Percentiles rank a stretch among this genome's conserved stretches.
Evolutionary conservation across 2,113 vertebrate species (phyloP).

Genomic region (Phocoena phocoena): DNA sequence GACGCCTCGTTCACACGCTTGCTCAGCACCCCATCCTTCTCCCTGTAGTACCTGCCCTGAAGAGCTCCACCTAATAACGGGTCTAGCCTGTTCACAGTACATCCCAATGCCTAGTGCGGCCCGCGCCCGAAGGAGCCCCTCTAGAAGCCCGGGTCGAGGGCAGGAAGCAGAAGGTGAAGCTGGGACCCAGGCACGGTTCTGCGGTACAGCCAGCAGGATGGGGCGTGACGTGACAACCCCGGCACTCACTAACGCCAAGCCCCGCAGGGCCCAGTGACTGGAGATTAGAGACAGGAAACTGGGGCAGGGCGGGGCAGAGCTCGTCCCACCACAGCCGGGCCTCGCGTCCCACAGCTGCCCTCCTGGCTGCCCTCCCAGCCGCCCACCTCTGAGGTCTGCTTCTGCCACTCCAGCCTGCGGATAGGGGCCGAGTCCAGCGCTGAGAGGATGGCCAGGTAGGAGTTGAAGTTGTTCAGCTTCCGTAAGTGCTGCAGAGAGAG

Average conservation of each 20-base stretch:
- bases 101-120: accelerated
- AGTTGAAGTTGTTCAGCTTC: conserved; percentile 99
- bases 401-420: conserved; percentile 98
- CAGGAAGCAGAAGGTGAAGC: not conserved
- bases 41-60: not conserved
- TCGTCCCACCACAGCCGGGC: not conserved
- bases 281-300: not conserved
- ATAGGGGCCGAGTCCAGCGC: conserved; percentile 98
- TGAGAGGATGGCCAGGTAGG: conserved; percentile 98
- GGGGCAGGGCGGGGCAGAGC: not conserved
- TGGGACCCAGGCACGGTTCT: accelerated
- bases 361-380: not conserved
- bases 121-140: accelerated
- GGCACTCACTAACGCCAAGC: accelerated
- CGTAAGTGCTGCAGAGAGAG: conserved; percentile 90
- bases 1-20: accelerated
- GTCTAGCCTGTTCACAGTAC: not conserved
- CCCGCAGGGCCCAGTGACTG: accelerated
- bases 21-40: no score
- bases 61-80: accelerated
- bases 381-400: conserved; percentile 98
- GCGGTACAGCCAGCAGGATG: accelerated
- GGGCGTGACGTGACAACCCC: not conserved
- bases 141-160: not conserved
- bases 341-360: no score